phyloP scores from a whole-genome alignment of 2,113 vertebrate genomes.

The Agapornis roseicollis region DNA sequence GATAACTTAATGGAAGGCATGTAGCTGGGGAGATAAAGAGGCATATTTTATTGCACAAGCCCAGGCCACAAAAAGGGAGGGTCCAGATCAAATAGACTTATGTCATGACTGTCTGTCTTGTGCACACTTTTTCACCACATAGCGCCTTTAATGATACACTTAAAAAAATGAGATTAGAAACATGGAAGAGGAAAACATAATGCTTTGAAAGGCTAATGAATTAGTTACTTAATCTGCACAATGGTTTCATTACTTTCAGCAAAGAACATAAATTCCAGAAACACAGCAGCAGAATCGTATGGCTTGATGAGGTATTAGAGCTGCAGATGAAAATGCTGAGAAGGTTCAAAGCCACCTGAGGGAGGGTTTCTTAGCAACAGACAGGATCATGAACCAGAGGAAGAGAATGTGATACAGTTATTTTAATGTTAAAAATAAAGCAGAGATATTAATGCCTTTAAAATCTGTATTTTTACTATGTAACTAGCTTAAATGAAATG shows the following conservation, averaged over 20 bases:
- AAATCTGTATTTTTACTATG: neutral
- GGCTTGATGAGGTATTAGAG: neutral
- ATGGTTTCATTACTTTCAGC: neutral
- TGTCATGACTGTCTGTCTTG: neutral
- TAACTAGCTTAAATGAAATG: neutral
- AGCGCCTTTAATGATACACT: neutral
- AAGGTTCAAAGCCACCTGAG: constrained; percentile 48
- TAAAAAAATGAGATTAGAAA: neutral
- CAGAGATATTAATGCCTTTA: neutral
- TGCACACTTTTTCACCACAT: neutral
- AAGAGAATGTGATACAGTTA: neutral
- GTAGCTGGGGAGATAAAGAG: fast-evolving
- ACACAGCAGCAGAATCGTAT: neutral
- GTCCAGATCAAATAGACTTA: neutral
- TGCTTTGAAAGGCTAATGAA: neutral
- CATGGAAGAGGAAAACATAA: neutral
- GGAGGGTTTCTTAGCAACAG: constrained; percentile 58
- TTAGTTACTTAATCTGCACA: neutral
- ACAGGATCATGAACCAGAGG: neutral
- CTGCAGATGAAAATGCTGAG: neutral
- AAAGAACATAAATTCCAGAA: neutral
- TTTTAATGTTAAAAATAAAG: neutral
- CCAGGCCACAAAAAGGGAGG: neutral
- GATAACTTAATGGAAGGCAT: neutral
- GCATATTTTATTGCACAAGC: neutral